Evolutionary conservation across 2,113 vertebrate species (phyloP).

Genomic region (Riparia riparia): DNA sequence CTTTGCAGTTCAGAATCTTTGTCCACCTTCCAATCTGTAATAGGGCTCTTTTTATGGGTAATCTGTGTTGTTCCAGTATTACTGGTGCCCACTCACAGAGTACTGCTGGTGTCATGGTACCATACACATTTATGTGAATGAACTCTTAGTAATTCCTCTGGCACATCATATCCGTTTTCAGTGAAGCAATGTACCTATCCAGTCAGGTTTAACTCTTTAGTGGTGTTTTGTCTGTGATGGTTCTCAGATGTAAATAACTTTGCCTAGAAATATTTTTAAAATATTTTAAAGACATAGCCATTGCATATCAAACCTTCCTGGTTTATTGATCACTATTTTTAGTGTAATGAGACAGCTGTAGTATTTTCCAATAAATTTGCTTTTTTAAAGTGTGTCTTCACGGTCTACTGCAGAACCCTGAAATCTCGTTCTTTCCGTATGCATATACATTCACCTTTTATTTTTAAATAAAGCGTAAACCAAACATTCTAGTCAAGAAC

Average conservation of each 20-base stretch:
- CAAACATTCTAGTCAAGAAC: background rate
- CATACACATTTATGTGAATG: background rate
- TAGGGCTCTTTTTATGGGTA: background rate
- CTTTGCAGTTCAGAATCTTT: background rate
- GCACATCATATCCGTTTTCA: background rate
- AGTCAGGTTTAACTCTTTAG: conserved; percentile 12
- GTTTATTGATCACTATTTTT: background rate
- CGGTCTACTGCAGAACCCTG: conserved; percentile 52
- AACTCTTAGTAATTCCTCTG: background rate
- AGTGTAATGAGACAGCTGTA: conserved; percentile 50
- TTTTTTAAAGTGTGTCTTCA: conserved; percentile 53
- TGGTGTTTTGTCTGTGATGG: background rate
- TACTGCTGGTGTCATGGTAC: background rate
- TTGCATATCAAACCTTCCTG: background rate
- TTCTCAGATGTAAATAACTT: background rate
- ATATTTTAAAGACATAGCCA: background rate
- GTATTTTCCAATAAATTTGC: conserved; percentile 63
- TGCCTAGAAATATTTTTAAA: background rate
- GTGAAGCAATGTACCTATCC: background rate
- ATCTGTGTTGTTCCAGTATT: background rate
- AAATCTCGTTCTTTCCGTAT: conserved; percentile 53
- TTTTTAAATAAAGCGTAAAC: background rate
- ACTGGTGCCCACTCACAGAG: background rate
- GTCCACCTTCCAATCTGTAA: background rate
- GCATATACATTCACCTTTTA: conserved; percentile 12